These are phyloP conservation scores for Peromyscus californicus DNA, from an alignment of 2,113 vertebrate genomes.

Conservation along the genomic window DNA sequence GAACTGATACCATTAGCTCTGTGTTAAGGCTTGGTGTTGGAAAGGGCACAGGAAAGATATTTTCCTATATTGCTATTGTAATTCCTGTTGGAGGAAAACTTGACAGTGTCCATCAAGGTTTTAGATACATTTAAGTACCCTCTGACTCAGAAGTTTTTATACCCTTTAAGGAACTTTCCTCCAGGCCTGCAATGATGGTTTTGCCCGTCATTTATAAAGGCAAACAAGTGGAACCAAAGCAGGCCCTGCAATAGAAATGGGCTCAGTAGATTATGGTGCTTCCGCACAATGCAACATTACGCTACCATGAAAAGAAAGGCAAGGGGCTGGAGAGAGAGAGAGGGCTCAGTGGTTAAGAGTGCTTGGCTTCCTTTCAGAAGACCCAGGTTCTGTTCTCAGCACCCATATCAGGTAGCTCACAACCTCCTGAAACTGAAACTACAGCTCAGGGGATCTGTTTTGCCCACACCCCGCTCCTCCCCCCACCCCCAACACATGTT, in stretches of 20 bases:
- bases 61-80: not conserved
- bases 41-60: not conserved
- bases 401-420: not conserved
- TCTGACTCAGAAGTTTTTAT: conserved; percentile 17
- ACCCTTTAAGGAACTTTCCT: not conserved
- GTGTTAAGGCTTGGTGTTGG: not conserved
- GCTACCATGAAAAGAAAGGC: not conserved
- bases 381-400: not conserved
- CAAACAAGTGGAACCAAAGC: conserved; percentile 19
- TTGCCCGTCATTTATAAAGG: not conserved
- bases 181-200: not conserved
- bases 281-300: not conserved
- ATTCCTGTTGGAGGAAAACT: not conserved
- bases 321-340: not conserved
- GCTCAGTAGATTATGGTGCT: conserved; percentile 20
- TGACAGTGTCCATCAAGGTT: conserved; percentile 24
- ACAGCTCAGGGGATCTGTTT: not conserved
- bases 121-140: not conserved
- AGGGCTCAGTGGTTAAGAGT: not conserved
- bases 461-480: no score
- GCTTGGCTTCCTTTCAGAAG: not conserved
- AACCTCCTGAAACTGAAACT: not conserved
- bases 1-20: not conserved
- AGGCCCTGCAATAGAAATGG: not conserved
- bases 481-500: no score